Conservation (phyloP, 1,140 invertebrate species). For the Hypsibius dujardini region DNA sequence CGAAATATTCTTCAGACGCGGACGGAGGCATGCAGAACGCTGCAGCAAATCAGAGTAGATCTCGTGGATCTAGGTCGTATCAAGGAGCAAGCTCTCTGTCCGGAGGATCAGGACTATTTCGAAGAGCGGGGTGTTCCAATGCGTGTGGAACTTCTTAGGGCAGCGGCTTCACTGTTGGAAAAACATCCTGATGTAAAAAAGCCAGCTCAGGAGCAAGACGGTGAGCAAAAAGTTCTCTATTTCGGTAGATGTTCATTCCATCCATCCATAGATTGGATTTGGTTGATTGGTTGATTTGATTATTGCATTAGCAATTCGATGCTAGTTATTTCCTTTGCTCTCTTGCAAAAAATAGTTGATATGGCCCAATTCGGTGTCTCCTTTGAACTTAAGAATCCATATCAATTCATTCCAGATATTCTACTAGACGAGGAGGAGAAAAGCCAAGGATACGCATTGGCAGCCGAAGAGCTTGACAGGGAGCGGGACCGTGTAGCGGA, state of each 20-base stretch:
- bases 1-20: not conserved
- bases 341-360: too few relatives aligned
- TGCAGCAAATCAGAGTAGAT: constrained; percentile 8
- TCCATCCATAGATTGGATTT: too few relatives aligned
- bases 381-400: too few relatives aligned
- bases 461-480: not conserved
- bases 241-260: too few relatives aligned
- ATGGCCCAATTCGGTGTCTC: too few relatives aligned
- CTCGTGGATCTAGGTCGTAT: constrained; percentile 4
- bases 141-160: constrained; percentile 1
- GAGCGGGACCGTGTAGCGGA: constrained; percentile 2
- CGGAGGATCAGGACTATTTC: not conserved
- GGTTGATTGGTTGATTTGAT: too few relatives aligned
- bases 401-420: not conserved
- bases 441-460: constrained; percentile 2
- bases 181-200: constrained; percentile 11
- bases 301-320: too few relatives aligned
- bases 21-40: not conserved
- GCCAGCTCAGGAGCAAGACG: constrained; percentile 12
- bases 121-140: not conserved
- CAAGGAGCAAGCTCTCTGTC: not conserved
- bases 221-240: too few relatives aligned
- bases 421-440: constrained; percentile 10
- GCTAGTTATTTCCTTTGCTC: too few relatives aligned
- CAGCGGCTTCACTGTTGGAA: not conserved